phyloP scores from a whole-genome alignment of 1,140 invertebrate genomes.

The Thaumetopoea pityocampa region DNA sequence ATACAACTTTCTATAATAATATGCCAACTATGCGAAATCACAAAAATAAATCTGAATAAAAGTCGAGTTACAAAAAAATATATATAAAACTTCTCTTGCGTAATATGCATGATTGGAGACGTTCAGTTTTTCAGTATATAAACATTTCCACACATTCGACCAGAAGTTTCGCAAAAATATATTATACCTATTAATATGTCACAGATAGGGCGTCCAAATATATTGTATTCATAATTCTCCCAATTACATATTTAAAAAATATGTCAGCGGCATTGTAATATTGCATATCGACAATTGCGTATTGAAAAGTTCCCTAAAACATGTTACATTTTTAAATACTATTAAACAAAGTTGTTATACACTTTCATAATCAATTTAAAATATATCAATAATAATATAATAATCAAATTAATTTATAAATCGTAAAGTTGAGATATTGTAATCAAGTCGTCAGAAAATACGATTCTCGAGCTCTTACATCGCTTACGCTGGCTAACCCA shows the following conservation, averaged over 20 bases:
- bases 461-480: no score
- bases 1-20: constrained; percentile 3
- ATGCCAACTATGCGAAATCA: constrained; percentile 24
- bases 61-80: constrained; percentile 15
- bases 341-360: no score
- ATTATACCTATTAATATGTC: constrained; percentile 11
- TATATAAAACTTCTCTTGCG: constrained; percentile 26
- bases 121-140: constrained; percentile 27
- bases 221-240: constrained; percentile 3
- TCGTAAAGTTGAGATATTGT: no score
- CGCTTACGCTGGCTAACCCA: no score
- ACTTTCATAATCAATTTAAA: no score
- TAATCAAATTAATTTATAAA: no score
- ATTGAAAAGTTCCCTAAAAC: no score
- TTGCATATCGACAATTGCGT: no score
- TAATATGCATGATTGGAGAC: constrained; percentile 24
- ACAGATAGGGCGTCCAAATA: constrained; percentile 10
- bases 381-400: no score
- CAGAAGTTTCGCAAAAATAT: constrained; percentile 31
- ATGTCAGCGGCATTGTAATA: no score
- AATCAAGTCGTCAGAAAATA: no score
- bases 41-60: constrained; percentile 32
- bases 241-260: constrained; percentile 2
- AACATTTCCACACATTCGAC: constrained; percentile 30
- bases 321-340: no score